Conservation (phyloP, 1,140 invertebrate species). For the Bombus terrestris region DNA sequence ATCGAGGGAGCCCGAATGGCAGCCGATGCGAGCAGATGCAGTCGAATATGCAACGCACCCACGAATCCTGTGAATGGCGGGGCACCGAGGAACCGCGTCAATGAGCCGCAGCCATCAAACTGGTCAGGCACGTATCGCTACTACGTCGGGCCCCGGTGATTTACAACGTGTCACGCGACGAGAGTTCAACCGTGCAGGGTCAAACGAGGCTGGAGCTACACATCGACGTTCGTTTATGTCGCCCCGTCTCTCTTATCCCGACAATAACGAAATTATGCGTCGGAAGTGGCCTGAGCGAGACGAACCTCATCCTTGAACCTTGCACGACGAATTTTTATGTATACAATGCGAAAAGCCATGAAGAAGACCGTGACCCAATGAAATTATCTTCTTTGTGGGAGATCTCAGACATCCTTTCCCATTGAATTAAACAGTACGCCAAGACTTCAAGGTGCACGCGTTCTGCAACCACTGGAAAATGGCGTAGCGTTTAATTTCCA, state of each 20-base stretch:
- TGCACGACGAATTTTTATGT: neutral
- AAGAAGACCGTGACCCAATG: neutral
- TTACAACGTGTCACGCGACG: conserved; percentile 76
- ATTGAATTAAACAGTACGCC: conserved; percentile 3
- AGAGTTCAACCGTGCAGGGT: conserved; percentile 70
- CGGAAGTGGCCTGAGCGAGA: conserved; percentile 24
- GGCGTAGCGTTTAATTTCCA: conserved; percentile 15
- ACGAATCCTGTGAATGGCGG: conserved; percentile 74
- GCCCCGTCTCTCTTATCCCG: conserved; percentile 23
- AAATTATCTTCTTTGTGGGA: neutral
- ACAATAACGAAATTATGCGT: conserved; percentile 49
- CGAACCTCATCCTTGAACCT: conserved; percentile 14
- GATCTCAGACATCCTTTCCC: conserved; percentile 11
- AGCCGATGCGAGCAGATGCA: conserved; percentile 43
- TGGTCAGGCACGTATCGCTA: conserved; percentile 74
- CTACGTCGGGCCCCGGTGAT: conserved; percentile 73
- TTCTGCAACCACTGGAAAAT: conserved; percentile 23
- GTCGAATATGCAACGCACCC: conserved; percentile 36
- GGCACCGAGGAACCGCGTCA: conserved; percentile 75
- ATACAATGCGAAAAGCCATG: neutral
- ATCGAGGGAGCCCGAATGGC: neutral
- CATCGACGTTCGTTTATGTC: conserved; percentile 40
- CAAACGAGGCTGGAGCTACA: conserved; percentile 34
- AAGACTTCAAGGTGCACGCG: neutral
- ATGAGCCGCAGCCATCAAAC: conserved; percentile 78